A percentile compares a stretch with the other conserved stretches of the same genome.
phyloP scores from a whole-genome alignment of 2,113 vertebrate species.

The Miniopterus natalensis region DNA sequence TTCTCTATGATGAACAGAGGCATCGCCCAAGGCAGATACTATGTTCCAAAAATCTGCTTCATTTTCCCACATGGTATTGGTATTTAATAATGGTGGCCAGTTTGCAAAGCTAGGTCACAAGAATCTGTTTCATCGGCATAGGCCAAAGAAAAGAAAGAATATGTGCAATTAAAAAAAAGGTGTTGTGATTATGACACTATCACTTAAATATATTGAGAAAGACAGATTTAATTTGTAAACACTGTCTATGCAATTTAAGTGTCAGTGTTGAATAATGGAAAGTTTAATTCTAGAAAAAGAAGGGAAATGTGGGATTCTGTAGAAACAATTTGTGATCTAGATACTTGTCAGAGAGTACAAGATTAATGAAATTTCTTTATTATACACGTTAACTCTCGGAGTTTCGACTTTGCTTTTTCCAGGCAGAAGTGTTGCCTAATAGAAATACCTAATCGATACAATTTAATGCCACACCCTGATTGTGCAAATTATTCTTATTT shows the following conservation, averaged over 20 bases:
- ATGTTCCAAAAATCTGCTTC: background rate
- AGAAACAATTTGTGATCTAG: background rate
- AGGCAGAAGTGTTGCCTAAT: background rate
- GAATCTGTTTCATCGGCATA: background rate
- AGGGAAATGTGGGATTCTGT: background rate
- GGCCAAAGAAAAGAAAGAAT: background rate
- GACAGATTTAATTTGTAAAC: background rate
- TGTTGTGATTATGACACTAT: background rate
- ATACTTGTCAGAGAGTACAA: background rate
- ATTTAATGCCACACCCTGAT: background rate
- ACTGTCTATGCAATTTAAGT: background rate
- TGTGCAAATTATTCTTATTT: background rate
- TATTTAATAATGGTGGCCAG: background rate
- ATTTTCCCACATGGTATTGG: background rate
- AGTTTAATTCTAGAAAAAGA: background rate
- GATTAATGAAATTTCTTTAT: background rate
- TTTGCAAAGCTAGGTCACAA: slow-evolving; percentile 4
- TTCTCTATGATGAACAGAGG: background rate
- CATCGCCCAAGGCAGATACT: background rate
- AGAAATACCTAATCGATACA: background rate
- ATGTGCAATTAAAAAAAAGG: background rate
- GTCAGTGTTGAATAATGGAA: background rate
- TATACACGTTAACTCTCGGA: background rate
- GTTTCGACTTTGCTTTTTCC: slow-evolving; percentile 3
- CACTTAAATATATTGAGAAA: background rate